phyloP scores from a whole-genome alignment of 53 echinoderm and acorn worm genomes.

The Patiria pectinifera region DNA sequence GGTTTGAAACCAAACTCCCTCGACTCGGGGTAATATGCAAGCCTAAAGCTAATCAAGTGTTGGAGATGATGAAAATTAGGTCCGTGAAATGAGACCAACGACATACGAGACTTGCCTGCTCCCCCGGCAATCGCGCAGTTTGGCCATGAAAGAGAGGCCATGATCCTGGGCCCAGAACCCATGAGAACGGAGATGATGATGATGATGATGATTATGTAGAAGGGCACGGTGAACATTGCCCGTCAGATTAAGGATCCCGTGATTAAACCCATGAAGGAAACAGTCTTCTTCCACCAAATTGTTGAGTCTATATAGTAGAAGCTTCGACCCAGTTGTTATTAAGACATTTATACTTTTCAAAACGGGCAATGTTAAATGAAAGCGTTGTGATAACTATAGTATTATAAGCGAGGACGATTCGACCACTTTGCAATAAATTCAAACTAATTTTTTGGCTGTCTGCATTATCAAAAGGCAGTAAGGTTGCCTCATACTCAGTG shows the following conservation, averaged over 20 bases:
- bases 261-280: conserved; percentile 30
- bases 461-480: too few species aligned
- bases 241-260: conserved; percentile 33
- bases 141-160: not conserved
- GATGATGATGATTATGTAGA: conserved; percentile 2
- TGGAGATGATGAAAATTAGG: conserved; percentile 60
- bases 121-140: conserved; percentile 22
- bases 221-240: conserved; percentile 35
- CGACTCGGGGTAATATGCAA: conserved; percentile 58
- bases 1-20: conserved; percentile 35
- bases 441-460: too few species aligned
- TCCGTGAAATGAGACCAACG: conserved; percentile 59
- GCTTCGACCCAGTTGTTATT: too few species aligned
- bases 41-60: conserved; percentile 49
- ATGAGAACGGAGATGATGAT: not conserved
- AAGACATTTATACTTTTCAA: too few species aligned
- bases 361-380: too few species aligned
- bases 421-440: too few species aligned
- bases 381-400: too few species aligned
- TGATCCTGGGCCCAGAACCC: not conserved
- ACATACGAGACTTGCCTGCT: conserved; percentile 34
- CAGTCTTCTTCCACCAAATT: not conserved
- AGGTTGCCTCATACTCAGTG: too few species aligned
- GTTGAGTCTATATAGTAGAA: not conserved
- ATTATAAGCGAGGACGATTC: too few species aligned